Percentiles rank a stretch among this genome's conserved stretches.
Conservation (phyloP, 1,140 invertebrate genomes). For the Vanessa atalanta region DNA sequence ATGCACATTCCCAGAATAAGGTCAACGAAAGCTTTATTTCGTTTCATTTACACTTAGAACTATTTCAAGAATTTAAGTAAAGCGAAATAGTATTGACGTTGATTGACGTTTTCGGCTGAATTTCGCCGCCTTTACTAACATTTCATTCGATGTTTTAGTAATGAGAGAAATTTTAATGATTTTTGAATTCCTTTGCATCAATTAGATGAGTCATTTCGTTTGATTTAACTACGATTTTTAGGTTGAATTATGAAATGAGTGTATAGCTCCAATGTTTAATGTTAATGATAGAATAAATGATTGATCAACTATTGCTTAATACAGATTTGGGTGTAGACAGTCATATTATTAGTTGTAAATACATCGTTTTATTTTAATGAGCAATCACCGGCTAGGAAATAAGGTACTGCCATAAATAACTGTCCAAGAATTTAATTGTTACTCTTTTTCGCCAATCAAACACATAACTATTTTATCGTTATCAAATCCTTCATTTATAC, state of each 20-base stretch:
- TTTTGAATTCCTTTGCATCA: neutral
- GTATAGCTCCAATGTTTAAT: too few relatives aligned
- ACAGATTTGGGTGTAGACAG: too few relatives aligned
- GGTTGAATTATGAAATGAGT: neutral
- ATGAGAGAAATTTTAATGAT: slow-evolving; percentile 1
- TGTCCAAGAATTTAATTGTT: too few relatives aligned
- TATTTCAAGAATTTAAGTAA: slow-evolving; percentile 19
- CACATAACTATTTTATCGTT: neutral
- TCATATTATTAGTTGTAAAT: too few relatives aligned
- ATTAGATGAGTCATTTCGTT: neutral
- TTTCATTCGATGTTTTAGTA: neutral
- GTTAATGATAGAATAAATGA: too few relatives aligned
- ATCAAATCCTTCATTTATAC: too few relatives aligned
- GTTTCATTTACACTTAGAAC: slow-evolving; percentile 19
- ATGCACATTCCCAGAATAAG: slow-evolving; percentile 10
- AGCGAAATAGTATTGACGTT: slow-evolving; percentile 11
- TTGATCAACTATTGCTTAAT: too few relatives aligned
- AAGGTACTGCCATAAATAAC: too few relatives aligned
- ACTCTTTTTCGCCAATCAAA: too few relatives aligned
- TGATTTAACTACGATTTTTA: neutral
- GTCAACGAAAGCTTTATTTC: slow-evolving; percentile 2
- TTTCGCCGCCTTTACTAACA: neutral
- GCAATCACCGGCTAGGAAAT: too few relatives aligned
- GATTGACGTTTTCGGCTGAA: slow-evolving; percentile 15
- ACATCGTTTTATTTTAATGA: too few relatives aligned